Conservation (phyloP, 2,797 vertebrate species). For the Phoebastria nigripes region DNA sequence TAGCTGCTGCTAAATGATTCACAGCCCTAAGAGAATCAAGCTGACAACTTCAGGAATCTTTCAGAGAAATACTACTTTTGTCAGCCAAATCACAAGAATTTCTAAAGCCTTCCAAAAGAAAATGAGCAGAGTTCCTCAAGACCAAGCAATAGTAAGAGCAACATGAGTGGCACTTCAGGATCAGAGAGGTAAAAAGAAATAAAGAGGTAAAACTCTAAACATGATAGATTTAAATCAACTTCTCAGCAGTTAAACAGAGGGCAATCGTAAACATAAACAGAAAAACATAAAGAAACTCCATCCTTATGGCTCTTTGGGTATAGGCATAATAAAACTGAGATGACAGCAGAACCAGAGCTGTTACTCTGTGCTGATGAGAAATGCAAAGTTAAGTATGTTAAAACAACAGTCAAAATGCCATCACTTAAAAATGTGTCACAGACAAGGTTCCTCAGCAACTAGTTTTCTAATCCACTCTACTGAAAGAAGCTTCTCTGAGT, state of each 20-base stretch:
- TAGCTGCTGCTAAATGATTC: slow-evolving; percentile 9
- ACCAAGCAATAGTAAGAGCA: background rate
- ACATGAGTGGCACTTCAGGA: background rate
- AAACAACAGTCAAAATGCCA: background rate
- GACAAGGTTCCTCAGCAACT: background rate
- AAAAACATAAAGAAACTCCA: background rate
- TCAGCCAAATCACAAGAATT: slow-evolving; percentile 2
- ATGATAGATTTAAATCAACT: background rate
- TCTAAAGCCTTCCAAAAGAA: background rate
- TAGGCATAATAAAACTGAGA: background rate
- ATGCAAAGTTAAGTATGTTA: background rate
- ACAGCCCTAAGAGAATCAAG: background rate
- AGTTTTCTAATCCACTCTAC: background rate
- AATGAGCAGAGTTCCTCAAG: background rate
- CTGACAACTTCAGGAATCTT: background rate
- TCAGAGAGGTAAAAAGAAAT: background rate
- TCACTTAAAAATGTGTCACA: background rate
- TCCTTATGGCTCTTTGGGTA: background rate
- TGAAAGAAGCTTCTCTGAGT: background rate
- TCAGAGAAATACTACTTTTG: background rate
- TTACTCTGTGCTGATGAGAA: background rate
- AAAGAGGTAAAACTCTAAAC: background rate
- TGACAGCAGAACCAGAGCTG: background rate
- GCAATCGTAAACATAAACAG: background rate
- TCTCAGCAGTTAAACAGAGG: background rate